These are phyloP conservation scores for Leptonema lineaticorne DNA, from an alignment of 1,140 invertebrate genomes.

Conservation along the genomic window DNA sequence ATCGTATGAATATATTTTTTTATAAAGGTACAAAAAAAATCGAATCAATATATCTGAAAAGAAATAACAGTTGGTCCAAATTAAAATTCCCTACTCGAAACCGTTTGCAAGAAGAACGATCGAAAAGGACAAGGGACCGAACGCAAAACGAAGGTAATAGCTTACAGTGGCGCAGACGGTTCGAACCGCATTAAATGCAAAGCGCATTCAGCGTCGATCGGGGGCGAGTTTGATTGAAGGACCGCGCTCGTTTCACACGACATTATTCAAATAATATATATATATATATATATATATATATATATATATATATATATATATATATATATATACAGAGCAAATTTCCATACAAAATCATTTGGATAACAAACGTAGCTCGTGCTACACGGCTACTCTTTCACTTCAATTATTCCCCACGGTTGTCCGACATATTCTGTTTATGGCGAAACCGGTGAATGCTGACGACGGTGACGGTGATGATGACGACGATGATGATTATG, in stretches of 20 bases:
- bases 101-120: background rate
- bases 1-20: too few species aligned
- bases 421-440: conserved; percentile 19
- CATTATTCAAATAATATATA: conserved; percentile 20
- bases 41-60: too few species aligned
- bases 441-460: conserved; percentile 9
- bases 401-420: conserved; percentile 17
- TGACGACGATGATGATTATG: too few species aligned
- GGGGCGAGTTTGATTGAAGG: conserved; percentile 3
- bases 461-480: background rate
- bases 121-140: background rate
- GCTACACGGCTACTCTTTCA: background rate
- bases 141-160: too few species aligned
- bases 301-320: too few species aligned
- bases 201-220: conserved; percentile 17
- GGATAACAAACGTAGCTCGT: background rate
- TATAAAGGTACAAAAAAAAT: too few species aligned
- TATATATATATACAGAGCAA: background rate
- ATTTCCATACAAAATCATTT: conserved; percentile 26
- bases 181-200: conserved; percentile 18
- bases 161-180: background rate
- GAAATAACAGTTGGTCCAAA: background rate
- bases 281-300: too few species aligned
- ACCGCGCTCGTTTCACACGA: conserved; percentile 20
- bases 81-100: background rate